Evolutionary conservation across 2,888 invertebrate species (phyloP).

Genomic region (Agonopterix heracliana): DNA sequence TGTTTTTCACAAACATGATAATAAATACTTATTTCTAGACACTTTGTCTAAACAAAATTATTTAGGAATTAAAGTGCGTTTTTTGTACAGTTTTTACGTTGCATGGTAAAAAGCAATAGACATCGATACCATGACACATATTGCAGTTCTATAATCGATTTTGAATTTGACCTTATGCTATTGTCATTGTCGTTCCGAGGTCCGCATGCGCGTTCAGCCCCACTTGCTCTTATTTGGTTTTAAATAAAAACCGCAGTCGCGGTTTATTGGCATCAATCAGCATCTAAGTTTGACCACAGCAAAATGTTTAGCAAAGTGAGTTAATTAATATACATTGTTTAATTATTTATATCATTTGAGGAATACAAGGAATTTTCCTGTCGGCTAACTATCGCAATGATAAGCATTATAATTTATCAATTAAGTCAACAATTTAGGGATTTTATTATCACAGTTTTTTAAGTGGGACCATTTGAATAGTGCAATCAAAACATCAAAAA

Average conservation of each 20-base stretch:
- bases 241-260: conserved; percentile 59
- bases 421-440: no score
- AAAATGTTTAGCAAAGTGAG: conserved; percentile 68
- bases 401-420: no score
- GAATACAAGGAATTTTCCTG: no score
- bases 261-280: conserved; percentile 52
- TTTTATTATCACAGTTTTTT: no score
- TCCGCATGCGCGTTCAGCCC: conserved; percentile 46
- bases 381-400: no score
- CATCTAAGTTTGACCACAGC: conserved; percentile 37
- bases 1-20: no score
- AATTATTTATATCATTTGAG: no score
- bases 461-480: no score
- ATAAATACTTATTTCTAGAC: no score
- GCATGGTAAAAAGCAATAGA: conserved; percentile 34
- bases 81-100: conserved; percentile 9
- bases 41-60: no score
- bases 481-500: no score
- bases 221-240: conserved; percentile 52
- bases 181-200: conserved; percentile 52
- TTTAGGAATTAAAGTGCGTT: not conserved
- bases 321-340: conserved; percentile 4
- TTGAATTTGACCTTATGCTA: conserved; percentile 43
- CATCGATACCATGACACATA: conserved; percentile 61
- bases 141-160: conserved; percentile 47